Evolutionary conservation across 2,113 vertebrate species (phyloP), one percentile per base, ranked within the genome.

Genomic region (Dromas ardeola): DNA sequence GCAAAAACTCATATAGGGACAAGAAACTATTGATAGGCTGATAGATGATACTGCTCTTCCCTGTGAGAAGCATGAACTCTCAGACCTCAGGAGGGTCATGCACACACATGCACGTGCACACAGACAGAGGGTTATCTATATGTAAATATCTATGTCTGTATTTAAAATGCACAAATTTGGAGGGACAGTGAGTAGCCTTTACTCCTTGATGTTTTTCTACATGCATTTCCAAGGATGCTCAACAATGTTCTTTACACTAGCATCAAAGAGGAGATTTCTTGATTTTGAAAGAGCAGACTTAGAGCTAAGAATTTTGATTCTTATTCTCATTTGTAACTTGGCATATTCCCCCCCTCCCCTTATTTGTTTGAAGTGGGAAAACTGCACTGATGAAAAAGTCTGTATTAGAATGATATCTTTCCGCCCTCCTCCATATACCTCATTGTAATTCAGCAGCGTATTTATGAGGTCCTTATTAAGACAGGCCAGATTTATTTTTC

Each of bases 381-480:
- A 73, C n/a, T 82, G n/a, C 72, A 81, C 16, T 73, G 73, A 66
- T 74, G 67, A 88, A 94, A 86, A 80, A 73, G 59, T 56, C 42
- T 81, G 30, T 81, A 74, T 88, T 87, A 91, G 45, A 93, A 73
- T 50, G 13, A 50, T 67, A 27, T 86, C 71, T 74, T 81, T 22
- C 4, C 49, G n/a, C 19, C 36, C 29, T 12, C 8, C 18, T 40
- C 69, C 21, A 40, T 49, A 19, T 36, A 88, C 58, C 67, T 96
- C 86, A 47, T 63, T 97, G 42, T 63, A 94, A 97, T 97, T 95
- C 70, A 81, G 74, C 89, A 53, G 58, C 91, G 80, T 88, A 66
- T 97, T 97, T 93, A 91, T 92, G 91, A 94, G 92, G 61, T 86
- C 95, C 97, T 96, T 95, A 94, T 94, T 95, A 97, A 96, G 93